These are phyloP conservation scores for Neodon shergylaensis DNA, from an alignment of 2,113 vertebrate genomes.

Conservation along the genomic window DNA sequence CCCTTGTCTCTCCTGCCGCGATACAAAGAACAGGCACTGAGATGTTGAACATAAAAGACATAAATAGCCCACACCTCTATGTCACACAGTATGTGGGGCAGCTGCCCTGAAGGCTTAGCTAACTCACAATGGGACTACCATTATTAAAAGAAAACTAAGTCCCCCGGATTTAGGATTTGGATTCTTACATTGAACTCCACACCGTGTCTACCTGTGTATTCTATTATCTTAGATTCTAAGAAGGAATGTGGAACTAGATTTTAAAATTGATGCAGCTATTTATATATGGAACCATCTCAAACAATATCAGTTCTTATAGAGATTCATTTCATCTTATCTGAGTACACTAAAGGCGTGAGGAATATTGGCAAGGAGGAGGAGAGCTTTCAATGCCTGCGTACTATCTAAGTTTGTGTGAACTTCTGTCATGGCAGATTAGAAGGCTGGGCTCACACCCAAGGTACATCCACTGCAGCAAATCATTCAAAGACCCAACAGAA, in stretches of 20 bases:
- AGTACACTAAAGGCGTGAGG: slow-evolving; percentile 34
- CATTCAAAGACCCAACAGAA: slow-evolving; percentile 66
- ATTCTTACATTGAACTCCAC: slow-evolving; percentile 18
- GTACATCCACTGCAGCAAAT: slow-evolving; percentile 58
- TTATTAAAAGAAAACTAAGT: slow-evolving; percentile 30
- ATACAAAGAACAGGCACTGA: neutral
- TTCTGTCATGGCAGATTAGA: slow-evolving; percentile 67
- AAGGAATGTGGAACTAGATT: neutral
- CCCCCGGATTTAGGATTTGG: neutral
- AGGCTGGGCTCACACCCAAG: slow-evolving; percentile 71
- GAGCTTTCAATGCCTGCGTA: neutral
- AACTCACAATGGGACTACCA: neutral
- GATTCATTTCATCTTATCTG: slow-evolving; percentile 48
- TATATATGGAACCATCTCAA: slow-evolving; percentile 46
- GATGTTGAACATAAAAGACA: neutral
- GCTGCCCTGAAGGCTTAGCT: neutral
- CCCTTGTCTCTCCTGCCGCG: neutral
- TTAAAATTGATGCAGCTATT: slow-evolving; percentile 57
- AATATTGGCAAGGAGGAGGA: slow-evolving; percentile 45
- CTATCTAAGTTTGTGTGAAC: slow-evolving; percentile 67
- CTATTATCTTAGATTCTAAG: slow-evolving; percentile 43
- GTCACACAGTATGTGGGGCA: neutral
- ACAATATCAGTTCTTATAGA: slow-evolving; percentile 66
- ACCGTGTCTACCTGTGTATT: slow-evolving; percentile 17
- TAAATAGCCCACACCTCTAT: neutral